A percentile compares a stretch with the other conserved stretches of the same genome.
Evolutionary conservation across 1,140 invertebrate species (phyloP).

Genomic region (Hylyphantes graminicola): DNA sequence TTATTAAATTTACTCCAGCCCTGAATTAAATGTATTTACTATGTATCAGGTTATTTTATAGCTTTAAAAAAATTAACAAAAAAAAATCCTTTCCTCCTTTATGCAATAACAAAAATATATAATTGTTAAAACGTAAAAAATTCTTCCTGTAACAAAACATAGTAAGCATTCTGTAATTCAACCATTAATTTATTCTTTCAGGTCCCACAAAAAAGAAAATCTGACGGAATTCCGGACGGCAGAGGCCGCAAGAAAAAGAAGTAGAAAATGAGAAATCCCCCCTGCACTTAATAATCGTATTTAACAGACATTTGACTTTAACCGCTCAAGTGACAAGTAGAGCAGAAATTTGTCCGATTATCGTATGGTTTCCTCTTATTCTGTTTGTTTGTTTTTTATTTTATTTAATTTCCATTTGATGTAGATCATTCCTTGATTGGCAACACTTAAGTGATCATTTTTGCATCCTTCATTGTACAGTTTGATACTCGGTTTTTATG

Average conservation of each 20-base stretch:
- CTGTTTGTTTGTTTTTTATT: constrained; percentile 2
- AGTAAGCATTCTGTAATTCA: too few relatives aligned
- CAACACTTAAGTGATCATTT: constrained; percentile 15
- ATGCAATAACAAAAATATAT: not conserved
- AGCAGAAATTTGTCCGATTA: not conserved
- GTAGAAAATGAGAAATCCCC: constrained; percentile 5
- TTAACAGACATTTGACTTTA: not conserved
- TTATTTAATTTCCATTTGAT: constrained; percentile 41
- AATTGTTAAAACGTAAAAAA: too few relatives aligned
- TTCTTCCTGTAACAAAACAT: too few relatives aligned
- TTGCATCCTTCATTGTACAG: constrained; percentile 41
- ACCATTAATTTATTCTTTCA: constrained; percentile 51
- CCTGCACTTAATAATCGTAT: not conserved
- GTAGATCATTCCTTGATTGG: constrained; percentile 12
- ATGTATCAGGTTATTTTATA: not conserved
- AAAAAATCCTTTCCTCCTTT: not conserved
- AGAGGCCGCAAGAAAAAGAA: constrained; percentile 62
- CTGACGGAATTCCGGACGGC: constrained; percentile 58
- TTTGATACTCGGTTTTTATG: constrained; percentile 53
- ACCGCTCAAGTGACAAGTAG: not conserved
- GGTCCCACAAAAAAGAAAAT: constrained; percentile 60
- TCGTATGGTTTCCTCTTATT: not conserved
- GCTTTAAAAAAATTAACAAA: not conserved
- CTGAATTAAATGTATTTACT: not conserved
- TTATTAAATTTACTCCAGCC: too few relatives aligned